Evolutionary conservation across 2,113 vertebrate species (phyloP).

Genomic region (human (Homo sapiens)): GRCh38 chr1:5869501-5870000

Average conservation of each 20-base stretch:
- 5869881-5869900: not conserved
- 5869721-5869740: not conserved
- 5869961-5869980: not conserved
- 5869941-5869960: not conserved
- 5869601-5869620: not conserved
- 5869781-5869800: not conserved
- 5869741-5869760: not conserved
- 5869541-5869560: too few relatives aligned
- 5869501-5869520: not conserved
- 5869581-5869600: not conserved
- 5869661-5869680: not conserved
- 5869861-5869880: not conserved
- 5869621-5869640: not conserved
- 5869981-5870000: too few relatives aligned
- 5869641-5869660: not conserved
- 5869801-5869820: accelerated
- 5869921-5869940: not conserved
- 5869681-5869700: too few relatives aligned
- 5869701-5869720: too few relatives aligned
- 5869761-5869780: too few relatives aligned
- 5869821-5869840: not conserved
- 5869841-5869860: not conserved
- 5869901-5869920: not conserved
- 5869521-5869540: not conserved
- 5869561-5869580: not conserved